phyloP scores from a whole-genome alignment of 2,113 vertebrate species.

The Riparia riparia region DNA sequence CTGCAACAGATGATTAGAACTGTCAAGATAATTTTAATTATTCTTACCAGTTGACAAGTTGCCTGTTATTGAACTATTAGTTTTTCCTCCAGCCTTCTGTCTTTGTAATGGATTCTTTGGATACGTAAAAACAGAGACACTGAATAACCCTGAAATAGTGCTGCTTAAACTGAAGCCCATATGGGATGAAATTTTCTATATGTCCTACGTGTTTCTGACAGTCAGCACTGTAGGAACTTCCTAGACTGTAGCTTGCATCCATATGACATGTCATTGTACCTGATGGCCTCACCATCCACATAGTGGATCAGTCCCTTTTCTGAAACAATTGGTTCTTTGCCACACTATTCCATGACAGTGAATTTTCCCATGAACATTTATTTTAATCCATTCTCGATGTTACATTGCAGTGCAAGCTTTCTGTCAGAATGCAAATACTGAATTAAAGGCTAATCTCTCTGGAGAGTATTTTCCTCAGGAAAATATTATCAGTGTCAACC shows the following conservation, averaged over 20 bases:
- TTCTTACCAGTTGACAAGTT: background rate
- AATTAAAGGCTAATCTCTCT: background rate
- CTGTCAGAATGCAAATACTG: background rate
- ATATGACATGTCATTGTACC: background rate
- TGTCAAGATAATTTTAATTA: conserved; percentile 2
- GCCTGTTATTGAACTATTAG: background rate
- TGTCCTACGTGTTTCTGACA: background rate
- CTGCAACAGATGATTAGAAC: conserved; percentile 13
- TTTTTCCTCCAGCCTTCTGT: background rate
- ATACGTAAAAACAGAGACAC: background rate
- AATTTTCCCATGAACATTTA: background rate
- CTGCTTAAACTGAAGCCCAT: background rate
- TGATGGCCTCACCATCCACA: background rate
- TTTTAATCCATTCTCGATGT: background rate
- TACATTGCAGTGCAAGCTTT: background rate
- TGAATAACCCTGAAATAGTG: background rate
- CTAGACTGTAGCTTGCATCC: background rate
- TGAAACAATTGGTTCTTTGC: background rate
- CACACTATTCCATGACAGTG: background rate
- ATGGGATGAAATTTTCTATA: background rate
- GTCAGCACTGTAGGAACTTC: background rate
- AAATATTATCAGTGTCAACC: background rate
- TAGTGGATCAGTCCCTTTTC: background rate
- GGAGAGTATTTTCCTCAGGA: background rate
- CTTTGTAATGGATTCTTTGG: background rate